Base-by-base conservation (phyloP, 2,888 invertebrate species). In the Yponomeuta malinellus region DNA sequence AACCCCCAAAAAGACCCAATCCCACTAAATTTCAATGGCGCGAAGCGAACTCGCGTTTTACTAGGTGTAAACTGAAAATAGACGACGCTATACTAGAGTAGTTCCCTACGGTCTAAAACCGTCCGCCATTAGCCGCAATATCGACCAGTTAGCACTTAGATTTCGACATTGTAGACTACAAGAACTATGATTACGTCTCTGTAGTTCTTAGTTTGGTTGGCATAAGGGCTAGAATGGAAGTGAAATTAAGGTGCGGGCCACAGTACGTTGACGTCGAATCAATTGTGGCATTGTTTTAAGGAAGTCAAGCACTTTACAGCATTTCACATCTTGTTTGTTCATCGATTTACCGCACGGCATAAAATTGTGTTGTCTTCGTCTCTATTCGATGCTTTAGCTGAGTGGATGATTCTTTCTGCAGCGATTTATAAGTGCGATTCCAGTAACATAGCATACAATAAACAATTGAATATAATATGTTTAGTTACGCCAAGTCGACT, bases 221-320 rank as follows among this genome's bases (percentile, higher is more conserved):
- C 52, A 12, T 15, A 59, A 59, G 52, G 52, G 52, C 15, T 15
- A 59, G 15, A 59, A 59, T 59, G 52, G 52, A 59, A 59, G 1
- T 59, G 52, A 8, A 15, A 59, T 15, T 15, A 15, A 12, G 52
- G 52, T 15, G 1, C 52, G 12, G 12, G 1, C 15, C 1, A 59
- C 15, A 15, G 15, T 59, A 59, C 52, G 52, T 59, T 59, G 81
- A 80, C 83, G 80, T 78, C 78, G 77, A 75, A 88, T 89, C 88
- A 90, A 89, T 89, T 82, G 87, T 80, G 81, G 81, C 90, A 88
- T 90, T 90, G 90, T 91, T 86, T 71, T 59, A 10, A 3, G 63
- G 63, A 52, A 70, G 33, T 59, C 70, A 52, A 48, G 70, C 70
- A 65, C 48, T 65, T 70, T 15, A 23, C 31, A 15, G 68, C 70